Conservation (phyloP, 2,797 vertebrate species). For the Salmo trutta region DNA sequence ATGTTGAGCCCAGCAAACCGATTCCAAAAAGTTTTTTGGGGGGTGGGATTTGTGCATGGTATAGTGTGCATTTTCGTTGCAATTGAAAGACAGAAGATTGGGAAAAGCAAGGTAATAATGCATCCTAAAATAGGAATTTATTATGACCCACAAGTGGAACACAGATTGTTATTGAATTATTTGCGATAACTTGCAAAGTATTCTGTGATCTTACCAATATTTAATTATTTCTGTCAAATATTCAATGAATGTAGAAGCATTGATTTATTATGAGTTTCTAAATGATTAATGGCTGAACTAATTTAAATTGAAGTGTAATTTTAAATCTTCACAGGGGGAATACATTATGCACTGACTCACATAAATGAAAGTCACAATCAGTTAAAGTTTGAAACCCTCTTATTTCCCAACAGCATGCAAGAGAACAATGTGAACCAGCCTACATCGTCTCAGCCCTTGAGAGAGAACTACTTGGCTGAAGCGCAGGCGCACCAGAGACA, state of each 20-base stretch:
- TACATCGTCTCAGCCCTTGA: constrained; percentile 87
- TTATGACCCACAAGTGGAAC: neutral
- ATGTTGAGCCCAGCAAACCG: neutral
- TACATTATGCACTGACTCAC: neutral
- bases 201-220: neutral
- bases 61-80: neutral
- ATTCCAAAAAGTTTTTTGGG: neutral
- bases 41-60: neutral
- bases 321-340: neutral
- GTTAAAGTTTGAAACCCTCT: constrained; percentile 1
- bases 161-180: neutral
- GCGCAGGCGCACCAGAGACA: constrained; percentile 81
- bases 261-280: too few species aligned
- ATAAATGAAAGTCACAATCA: neutral
- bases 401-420: constrained; percentile 84
- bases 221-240: neutral
- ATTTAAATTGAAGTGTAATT: neutral
- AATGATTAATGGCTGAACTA: neutral
- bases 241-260: neutral
- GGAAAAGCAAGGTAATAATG: neutral
- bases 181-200: neutral
- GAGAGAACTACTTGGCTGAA: constrained; percentile 91
- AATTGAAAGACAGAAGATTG: neutral
- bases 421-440: constrained; percentile 83
- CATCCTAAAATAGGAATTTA: neutral